Evolutionary conservation across 2,113 vertebrate genomes (phyloP).

Genomic region (Varanus komodoensis): DNA sequence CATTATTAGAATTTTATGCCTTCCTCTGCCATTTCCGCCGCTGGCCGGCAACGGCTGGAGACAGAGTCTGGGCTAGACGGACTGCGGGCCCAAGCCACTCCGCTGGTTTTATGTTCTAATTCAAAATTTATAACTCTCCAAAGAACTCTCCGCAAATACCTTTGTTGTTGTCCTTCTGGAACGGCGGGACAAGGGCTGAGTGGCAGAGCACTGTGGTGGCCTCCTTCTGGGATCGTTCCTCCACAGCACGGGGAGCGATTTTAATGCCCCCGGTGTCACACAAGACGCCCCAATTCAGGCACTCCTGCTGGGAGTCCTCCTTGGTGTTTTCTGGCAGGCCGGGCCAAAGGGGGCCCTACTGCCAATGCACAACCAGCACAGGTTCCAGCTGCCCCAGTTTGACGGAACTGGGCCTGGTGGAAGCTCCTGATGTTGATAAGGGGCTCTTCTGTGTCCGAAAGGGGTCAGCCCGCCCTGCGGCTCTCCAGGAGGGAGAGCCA

Average conservation of each 20-base stretch:
- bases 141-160: constrained; percentile 25
- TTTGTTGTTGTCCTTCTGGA: constrained; percentile 1
- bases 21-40: constrained; percentile 58
- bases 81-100: constrained; percentile 48
- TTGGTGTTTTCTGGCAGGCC: no score
- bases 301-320: no score
- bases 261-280: no score
- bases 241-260: background rate
- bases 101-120: constrained; percentile 68
- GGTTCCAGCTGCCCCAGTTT: no score
- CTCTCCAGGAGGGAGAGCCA: no score
- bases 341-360: no score
- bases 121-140: constrained; percentile 65
- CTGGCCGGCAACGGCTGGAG: constrained; percentile 47
- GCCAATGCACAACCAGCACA: no score
- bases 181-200: background rate
- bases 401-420: background rate
- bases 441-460: no score
- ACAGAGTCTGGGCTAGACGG: constrained; percentile 45
- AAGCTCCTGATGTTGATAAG: no score
- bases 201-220: background rate
- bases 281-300: background rate
- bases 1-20: constrained; percentile 63
- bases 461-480: no score
- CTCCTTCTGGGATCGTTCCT: background rate